phyloP scores from a whole-genome alignment of 2,113 vertebrate species.

The Nanorana parkeri region DNA sequence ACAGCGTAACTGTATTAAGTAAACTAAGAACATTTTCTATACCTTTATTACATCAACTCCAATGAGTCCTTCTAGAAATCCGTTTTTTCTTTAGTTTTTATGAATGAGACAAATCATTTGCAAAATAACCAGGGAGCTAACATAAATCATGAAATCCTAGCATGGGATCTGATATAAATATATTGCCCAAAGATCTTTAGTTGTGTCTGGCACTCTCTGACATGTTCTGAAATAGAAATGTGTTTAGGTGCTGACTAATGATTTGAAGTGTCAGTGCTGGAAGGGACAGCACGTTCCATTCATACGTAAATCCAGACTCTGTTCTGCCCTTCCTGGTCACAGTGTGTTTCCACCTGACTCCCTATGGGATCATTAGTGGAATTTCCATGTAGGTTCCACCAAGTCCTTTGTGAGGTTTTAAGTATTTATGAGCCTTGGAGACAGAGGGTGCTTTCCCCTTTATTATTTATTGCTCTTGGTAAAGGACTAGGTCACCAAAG shows the following conservation, averaged over 20 bases:
- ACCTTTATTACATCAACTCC: too few relatives aligned
- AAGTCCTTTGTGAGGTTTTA: conserved; percentile 20
- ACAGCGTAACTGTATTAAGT: too few relatives aligned
- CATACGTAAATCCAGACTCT: conserved; percentile 30
- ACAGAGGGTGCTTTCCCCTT: too few relatives aligned
- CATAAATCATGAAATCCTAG: too few relatives aligned
- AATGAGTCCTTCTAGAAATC: too few relatives aligned
- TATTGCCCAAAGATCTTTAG: neutral
- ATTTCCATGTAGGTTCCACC: conserved; percentile 36
- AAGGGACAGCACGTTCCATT: conserved; percentile 40
- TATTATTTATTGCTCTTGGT: too few relatives aligned
- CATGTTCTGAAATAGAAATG: neutral
- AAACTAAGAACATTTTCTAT: too few relatives aligned
- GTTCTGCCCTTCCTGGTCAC: conserved; percentile 46
- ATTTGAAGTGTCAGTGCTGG: conserved; percentile 15
- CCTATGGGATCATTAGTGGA: conserved; percentile 8
- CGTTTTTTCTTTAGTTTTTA: too few relatives aligned
- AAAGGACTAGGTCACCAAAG: too few relatives aligned
- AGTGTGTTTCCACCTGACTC: conserved; percentile 30
- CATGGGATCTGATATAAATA: too few relatives aligned
- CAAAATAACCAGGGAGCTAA: too few relatives aligned
- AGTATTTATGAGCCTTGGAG: neutral
- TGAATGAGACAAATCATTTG: too few relatives aligned
- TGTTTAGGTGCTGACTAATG: conserved; percentile 35
- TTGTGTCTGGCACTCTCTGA: neutral